phyloP scores from a whole-genome alignment of 2,888 invertebrate species.

The Chesias legatella region DNA sequence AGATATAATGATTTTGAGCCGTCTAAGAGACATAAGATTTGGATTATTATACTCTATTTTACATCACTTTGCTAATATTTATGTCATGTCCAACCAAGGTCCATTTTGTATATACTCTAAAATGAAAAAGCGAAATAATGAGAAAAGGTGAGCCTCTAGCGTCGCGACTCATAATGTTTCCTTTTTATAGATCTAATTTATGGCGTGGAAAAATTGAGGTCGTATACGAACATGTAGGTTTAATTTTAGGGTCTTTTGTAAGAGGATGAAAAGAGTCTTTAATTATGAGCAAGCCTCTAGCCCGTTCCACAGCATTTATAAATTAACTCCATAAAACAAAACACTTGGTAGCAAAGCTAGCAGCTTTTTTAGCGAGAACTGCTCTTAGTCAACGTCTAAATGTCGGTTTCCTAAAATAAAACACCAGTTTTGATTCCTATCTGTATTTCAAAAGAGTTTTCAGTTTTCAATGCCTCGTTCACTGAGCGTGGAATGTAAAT shows the following conservation, averaged over 20 bases:
- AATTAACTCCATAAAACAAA: conserved; percentile 51
- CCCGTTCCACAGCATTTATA: conserved; percentile 42
- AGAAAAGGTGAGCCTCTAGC: conserved; percentile 56
- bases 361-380: conserved; percentile 33
- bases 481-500: conserved; percentile 32
- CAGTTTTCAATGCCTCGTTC: conserved; percentile 28
- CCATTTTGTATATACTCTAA: conserved; percentile 43
- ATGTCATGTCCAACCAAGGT: conserved; percentile 31
- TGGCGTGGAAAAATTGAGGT: conserved; percentile 62
- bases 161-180: conserved; percentile 56
- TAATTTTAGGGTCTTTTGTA: conserved; percentile 66
- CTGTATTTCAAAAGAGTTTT: conserved; percentile 30
- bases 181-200: conserved; percentile 70
- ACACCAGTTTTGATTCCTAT: conserved; percentile 33
- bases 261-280: conserved; percentile 64
- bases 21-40: neutral
- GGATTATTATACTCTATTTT: no score
- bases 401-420: conserved; percentile 31
- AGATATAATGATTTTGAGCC: no score
- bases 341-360: conserved; percentile 40
- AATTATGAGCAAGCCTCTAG: conserved; percentile 59
- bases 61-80: no score
- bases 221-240: conserved; percentile 66
- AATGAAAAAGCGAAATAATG: conserved; percentile 54
- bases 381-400: conserved; percentile 29